Evolutionary conservation across 1,140 invertebrate genomes (phyloP), one percentile per base, ranked within the genome.

Genomic region (Sarcophaga peregrina): DNA sequence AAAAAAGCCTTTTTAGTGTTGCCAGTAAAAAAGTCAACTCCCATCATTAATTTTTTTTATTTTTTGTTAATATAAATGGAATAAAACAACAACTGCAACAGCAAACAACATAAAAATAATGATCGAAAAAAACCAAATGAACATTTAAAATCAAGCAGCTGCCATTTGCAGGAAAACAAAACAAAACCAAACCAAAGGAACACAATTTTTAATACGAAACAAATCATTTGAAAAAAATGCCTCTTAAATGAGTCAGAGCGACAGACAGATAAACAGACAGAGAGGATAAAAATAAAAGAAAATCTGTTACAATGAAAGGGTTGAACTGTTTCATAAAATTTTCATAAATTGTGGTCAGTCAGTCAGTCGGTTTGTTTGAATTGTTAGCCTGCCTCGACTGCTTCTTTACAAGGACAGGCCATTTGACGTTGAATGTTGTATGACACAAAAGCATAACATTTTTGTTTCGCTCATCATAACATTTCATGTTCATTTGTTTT

Each of bases 281-380:
- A 58, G 1, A 58, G n/a, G 54, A 58, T n/a, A 13, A 58, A 13
- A 58, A 58, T 15, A 10, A 58, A 58, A 58, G 7, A 58, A 13
- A 58, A 58, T 1, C 15, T n/a, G 7, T n/a, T 58, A 58, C 54
- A 58, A 13, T 4, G 13, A 58, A 58, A 58, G 54, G 54, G 54
- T 58, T 58, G 54, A n/a, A 58, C 54, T 15, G 15, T 37, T 58
- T 58, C 54, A 58, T 58, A 58, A n/a, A n/a, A 58, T 58, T 58
- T 58, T 13, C 52, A 58, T 58, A 58, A 58, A 58, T 58, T 13
- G 52, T 58, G 54, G 54, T 58, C 54, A 58, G 54, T 58, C 7
- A 58, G 6, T 37, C 25, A 37, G 25, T 37, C 4, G 1, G 25
- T 37, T 37, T 37, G 4, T 37, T 37, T 37, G 25, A 37, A 37